Conservation (phyloP, 2,888 invertebrate species). For the Ceramica pisi region DNA sequence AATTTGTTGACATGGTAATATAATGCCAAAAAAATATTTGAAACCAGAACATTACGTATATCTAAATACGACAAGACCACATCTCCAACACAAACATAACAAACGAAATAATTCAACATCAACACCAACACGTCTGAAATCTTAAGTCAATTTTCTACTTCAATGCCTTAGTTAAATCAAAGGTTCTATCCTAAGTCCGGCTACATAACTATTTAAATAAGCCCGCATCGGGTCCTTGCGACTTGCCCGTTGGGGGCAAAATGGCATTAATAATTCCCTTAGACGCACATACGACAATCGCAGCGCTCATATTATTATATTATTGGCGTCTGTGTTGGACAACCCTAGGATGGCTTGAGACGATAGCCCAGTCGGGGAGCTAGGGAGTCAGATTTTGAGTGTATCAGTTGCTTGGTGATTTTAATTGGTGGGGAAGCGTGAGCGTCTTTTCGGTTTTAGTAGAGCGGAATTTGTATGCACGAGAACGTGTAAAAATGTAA, state of each 20-base stretch:
- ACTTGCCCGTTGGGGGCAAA: slow-evolving; percentile 75
- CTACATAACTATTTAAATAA: slow-evolving; percentile 83
- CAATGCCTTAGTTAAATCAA: slow-evolving; percentile 76
- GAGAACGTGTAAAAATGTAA: background rate
- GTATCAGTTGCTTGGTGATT: slow-evolving; percentile 23
- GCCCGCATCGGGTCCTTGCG: slow-evolving; percentile 69
- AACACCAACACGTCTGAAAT: slow-evolving; percentile 42
- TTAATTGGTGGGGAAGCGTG: slow-evolving; percentile 16
- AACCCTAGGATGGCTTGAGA: slow-evolving; percentile 87
- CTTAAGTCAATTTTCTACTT: slow-evolving; percentile 74
- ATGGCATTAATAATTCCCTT: slow-evolving; percentile 88
- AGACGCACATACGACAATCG: slow-evolving; percentile 89
- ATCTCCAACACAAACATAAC: slow-evolving; percentile 12
- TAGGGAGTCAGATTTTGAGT: slow-evolving; percentile 48
- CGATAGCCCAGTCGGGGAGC: slow-evolving; percentile 80
- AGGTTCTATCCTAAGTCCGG: slow-evolving; percentile 76
- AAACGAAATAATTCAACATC: slow-evolving; percentile 32
- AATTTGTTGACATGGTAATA: background rate
- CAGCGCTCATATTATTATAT: slow-evolving; percentile 86
- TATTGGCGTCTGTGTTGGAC: slow-evolving; percentile 85
- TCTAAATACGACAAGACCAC: background rate
- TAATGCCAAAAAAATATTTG: background rate
- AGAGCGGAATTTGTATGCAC: background rate
- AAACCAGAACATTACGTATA: background rate
- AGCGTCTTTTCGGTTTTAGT: background rate